A percentile compares a stretch with the other conserved stretches of the same genome.
Evolutionary conservation across 35 echinoderm and acorn worm genomes (phyloP).

Genomic region (Amphiura filiformis): DNA sequence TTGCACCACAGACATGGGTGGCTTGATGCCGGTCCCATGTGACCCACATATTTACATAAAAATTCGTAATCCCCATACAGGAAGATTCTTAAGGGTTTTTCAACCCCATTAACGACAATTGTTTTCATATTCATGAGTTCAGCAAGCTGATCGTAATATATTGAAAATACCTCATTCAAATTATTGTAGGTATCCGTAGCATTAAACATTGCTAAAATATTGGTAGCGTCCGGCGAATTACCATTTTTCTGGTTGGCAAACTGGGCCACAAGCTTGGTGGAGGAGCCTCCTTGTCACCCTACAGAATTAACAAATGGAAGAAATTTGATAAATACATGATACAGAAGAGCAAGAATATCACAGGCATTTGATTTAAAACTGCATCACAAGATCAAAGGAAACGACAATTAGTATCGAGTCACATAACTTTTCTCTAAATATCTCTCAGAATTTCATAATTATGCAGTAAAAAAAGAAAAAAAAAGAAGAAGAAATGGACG

Average conservation of each 20-base stretch:
- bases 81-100: background rate
- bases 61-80: background rate
- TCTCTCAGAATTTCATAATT: too few relatives aligned
- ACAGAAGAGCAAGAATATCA: too few relatives aligned
- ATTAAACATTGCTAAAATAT: slow-evolving; percentile 1
- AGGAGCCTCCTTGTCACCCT: background rate
- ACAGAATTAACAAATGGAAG: background rate
- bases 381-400: too few relatives aligned
- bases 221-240: background rate
- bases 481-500: too few relatives aligned
- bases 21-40: background rate
- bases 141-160: background rate
- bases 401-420: too few relatives aligned
- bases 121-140: background rate
- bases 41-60: slow-evolving; percentile 12
- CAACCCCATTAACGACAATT: background rate
- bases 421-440: too few relatives aligned
- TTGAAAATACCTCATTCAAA: background rate
- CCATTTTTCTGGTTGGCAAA: background rate
- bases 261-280: background rate
- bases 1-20: slow-evolving; percentile 7
- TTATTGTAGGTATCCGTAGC: background rate
- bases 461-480: too few relatives aligned
- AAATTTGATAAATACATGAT: too few relatives aligned
- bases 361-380: too few relatives aligned